Base-by-base conservation (phyloP, 2,797 vertebrate species). In the Hemibagrus guttatus region DNA sequence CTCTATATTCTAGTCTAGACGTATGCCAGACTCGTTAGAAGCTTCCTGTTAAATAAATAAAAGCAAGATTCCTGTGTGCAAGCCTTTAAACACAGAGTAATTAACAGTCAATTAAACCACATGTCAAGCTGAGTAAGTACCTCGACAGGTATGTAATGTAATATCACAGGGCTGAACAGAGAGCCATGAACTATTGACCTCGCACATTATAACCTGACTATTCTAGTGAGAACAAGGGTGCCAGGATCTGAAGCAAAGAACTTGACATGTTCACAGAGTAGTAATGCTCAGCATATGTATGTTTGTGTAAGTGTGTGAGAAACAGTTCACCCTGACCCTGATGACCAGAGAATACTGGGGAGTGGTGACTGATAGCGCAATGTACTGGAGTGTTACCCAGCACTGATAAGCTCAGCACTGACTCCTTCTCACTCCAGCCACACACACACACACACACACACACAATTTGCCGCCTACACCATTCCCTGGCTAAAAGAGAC, bases 361-460 rank as follows among this genome's bases (percentile, higher is more conserved):
- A 91, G 89, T 89, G 86, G 87, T 87, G 90, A 90, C 86, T 90
- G 90, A 91, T 89, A 89, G 74, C 68, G 72, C 85, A 83, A 68
- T 72, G 58, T 80, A 89, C 87, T 90, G 89, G 90, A 91, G 82
- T 69, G 19, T 76, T 82, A 90, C 90, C 90, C 90, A 81, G 85
- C 76, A 80, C 84, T 42, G 85, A 90, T 63, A 87, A 84, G 87
- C 88, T 52, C 86, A 81, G 83, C 71, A 80, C 71, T 58, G 66
- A 87, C 81, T 82, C 81, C 76, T 75, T 46, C 86, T 83, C 68
- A 79, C 86, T 61, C 64, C 87, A 84, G 31, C 72, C 46, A 46
- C 56, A 74, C 79, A 54, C 87, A 76, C 46, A 84, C 84, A 84
- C 52, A 78, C 49, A 78, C 49, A 31, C 75, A 31, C 28, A 31